phyloP scores from a whole-genome alignment of 2,888 invertebrate species.

The Reticulitermes lucifugus region DNA sequence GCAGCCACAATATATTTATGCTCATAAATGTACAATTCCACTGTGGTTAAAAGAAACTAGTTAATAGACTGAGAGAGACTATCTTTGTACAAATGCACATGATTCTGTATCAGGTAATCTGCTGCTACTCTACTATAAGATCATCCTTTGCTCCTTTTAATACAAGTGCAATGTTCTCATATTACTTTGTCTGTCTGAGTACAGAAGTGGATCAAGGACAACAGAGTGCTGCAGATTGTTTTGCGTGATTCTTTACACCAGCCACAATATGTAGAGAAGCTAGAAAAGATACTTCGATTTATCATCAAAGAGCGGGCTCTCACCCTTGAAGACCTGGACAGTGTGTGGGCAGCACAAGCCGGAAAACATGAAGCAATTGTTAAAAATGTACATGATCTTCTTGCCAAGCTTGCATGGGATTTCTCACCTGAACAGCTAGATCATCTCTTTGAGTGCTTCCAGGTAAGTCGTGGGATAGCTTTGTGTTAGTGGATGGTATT shows the following conservation, averaged over 20 bases:
- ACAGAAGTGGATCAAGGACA: constrained; percentile 95
- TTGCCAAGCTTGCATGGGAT: constrained; percentile 98
- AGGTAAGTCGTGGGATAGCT: constrained; percentile 68
- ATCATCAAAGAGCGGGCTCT: constrained; percentile 94
- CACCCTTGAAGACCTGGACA: constrained; percentile 91
- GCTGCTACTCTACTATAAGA: no score
- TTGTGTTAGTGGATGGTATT: no score
- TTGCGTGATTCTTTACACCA: constrained; percentile 96
- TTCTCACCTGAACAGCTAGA: constrained; percentile 97
- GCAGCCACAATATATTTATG: no score
- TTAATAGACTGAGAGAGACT: no score
- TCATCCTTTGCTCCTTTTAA: background rate
- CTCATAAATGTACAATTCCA: no score
- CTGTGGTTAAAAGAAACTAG: no score
- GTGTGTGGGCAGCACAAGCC: constrained; percentile 96
- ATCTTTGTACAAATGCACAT: no score
- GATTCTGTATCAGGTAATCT: no score
- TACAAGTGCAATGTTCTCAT: background rate
- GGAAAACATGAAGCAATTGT: constrained; percentile 99
- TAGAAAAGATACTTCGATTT: constrained; percentile 97
- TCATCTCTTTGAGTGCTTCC: constrained; percentile 96
- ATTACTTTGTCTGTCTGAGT: constrained; percentile 52
- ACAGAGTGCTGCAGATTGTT: constrained; percentile 94
- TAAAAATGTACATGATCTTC: constrained; percentile 95
- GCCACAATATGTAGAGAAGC: constrained; percentile 96